Base-by-base conservation (phyloP, 2,888 invertebrate genomes). In the Acanthococcus lagerstroemiae region DNA sequence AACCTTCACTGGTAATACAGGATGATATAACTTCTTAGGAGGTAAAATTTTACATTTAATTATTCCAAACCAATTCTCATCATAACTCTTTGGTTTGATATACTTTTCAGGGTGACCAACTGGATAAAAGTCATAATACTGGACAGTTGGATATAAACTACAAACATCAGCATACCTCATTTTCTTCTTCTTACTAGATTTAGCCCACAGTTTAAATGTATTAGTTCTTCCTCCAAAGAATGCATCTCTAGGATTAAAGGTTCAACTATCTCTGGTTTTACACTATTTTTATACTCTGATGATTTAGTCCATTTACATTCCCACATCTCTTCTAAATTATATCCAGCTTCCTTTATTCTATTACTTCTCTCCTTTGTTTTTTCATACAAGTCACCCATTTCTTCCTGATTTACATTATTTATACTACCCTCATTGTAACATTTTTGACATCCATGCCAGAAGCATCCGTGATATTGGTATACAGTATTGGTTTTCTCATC, bases 111-210 rank as follows among this genome's bases (percentile, higher is more conserved):
- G 70, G 60, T 71, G 69, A 48, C 69, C 70, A 27, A 70, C 61
- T 15, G 71, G 71, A 66, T 69, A 70, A 26, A 61, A 54, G 67
- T 69, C 69, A 58, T 68, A 70, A 68, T 48, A 71, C 61, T 69
- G 67, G 9, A 71, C 70, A 30, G 69, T 71, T 21, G 70, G 69
- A 60, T 70, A 70, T 55, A 71, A 61, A 66, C 65, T 68, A 17
- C 67, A 69, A 56, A 72, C 68, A 68, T n/a, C n/a, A 9, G 12
- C 12, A 12, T 30, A 30, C 37, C 12, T 30, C 6, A 30, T 30
- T 30, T 30, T 30, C 37, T 30, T 30, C 37, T 30, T 30, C 12
- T 30, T 30, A 30, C 37, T 30, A 30, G 37, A 30, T 30, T 30
- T 30, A 30, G 37, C 37, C 37, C 37, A 30, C 6, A 30, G 37